Evolutionary conservation across 1,140 invertebrate genomes (phyloP).

Genomic region (Trinorchestia longiramus): DNA sequence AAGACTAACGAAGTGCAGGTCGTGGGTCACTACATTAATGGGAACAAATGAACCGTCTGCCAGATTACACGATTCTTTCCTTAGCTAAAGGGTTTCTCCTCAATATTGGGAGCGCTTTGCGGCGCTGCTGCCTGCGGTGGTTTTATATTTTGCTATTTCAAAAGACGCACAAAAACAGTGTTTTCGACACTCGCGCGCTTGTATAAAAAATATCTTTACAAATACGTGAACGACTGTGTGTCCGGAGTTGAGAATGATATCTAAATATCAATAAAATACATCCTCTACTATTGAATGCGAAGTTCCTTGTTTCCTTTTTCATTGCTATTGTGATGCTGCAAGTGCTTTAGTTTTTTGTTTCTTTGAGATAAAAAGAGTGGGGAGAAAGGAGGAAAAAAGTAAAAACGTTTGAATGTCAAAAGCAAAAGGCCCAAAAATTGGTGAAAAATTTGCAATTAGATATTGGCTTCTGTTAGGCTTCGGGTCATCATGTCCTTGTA

Average conservation of each 20-base stretch:
- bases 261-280: neutral
- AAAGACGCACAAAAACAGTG: neutral
- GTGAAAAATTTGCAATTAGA: neutral
- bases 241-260: too few relatives aligned
- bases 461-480: too few relatives aligned
- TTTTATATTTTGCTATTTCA: neutral
- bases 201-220: neutral
- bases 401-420: neutral
- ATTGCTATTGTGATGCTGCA: too few relatives aligned
- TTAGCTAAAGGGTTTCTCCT: slow-evolving; percentile 23
- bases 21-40: slow-evolving; percentile 29
- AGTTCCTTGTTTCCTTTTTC: neutral
- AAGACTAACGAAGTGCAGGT: neutral
- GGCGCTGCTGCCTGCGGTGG: neutral
- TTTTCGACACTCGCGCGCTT: neutral
- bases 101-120: neutral
- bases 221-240: neutral
- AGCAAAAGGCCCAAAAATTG: neutral
- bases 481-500: too few relatives aligned
- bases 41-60: slow-evolving; percentile 3
- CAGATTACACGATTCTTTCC: slow-evolving; percentile 1
- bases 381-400: neutral
- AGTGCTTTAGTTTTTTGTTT: too few relatives aligned
- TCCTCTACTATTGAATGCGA: neutral
- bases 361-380: too few relatives aligned